phyloP scores from a whole-genome alignment of 2,888 invertebrate species.

The Habrosyne pyritoides region DNA sequence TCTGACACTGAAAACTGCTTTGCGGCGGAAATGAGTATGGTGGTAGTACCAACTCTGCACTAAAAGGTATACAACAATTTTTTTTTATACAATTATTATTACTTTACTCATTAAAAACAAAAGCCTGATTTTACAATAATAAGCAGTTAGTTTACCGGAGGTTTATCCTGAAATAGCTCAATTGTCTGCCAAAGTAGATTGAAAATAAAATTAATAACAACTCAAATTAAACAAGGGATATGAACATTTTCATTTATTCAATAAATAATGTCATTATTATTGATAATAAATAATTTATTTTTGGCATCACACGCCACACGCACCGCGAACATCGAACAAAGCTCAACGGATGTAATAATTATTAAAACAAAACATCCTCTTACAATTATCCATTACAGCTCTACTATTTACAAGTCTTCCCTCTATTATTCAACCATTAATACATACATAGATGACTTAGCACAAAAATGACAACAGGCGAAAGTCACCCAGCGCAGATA shows the following conservation, averaged over 20 bases:
- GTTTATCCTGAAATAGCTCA: neutral
- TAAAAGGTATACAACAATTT: no score
- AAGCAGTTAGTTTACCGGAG: neutral
- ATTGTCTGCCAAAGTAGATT: no score
- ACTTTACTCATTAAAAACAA: no score
- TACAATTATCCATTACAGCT: constrained; percentile 9
- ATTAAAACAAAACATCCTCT: constrained; percentile 36
- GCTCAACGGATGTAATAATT: constrained; percentile 63
- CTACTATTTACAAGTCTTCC: constrained; percentile 44
- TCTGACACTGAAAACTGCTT: no score
- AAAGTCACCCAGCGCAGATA: no score
- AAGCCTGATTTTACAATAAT: no score
- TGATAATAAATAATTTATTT: constrained; percentile 58
- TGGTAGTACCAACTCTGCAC: no score
- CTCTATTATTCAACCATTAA: constrained; percentile 12
- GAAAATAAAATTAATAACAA: neutral
- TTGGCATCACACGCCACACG: constrained; percentile 61
- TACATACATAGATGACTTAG: constrained; percentile 1
- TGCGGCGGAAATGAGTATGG: no score
- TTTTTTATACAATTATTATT: no score
- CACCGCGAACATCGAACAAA: constrained; percentile 68
- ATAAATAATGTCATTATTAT: constrained; percentile 62
- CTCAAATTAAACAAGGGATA: constrained; percentile 40
- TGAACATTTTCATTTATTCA: constrained; percentile 75
- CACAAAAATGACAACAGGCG: neutral